A percentile compares a stretch with the other conserved stretches of the same genome.
Conservation (phyloP, 2,797 vertebrate genomes). For the Nannoperca obscura region DNA sequence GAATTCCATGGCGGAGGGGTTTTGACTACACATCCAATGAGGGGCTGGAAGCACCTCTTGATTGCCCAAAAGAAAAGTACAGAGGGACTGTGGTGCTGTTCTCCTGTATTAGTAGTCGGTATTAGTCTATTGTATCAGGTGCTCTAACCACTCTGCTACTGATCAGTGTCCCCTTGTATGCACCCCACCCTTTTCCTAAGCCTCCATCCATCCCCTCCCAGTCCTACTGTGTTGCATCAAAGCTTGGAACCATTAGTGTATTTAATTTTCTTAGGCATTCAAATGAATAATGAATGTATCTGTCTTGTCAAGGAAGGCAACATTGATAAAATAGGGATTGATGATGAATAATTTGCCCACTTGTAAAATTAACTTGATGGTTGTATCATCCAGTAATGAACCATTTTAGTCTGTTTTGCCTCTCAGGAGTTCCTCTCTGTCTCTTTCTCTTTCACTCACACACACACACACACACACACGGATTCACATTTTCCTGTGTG, state of each 20-base stretch:
- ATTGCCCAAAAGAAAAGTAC: not conserved
- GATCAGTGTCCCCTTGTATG: not conserved
- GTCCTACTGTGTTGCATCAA: conserved; percentile 13
- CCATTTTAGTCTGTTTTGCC: conserved; percentile 23
- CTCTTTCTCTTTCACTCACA: conserved; percentile 17
- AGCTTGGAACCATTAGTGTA: not conserved
- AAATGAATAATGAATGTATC: not conserved
- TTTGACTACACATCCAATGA: not conserved
- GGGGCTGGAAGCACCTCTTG: not conserved
- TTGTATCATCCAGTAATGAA: conserved; percentile 5
- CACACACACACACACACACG: conserved; percentile 15
- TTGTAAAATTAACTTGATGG: not conserved
- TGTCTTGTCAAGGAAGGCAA: not conserved
- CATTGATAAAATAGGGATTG: not conserved
- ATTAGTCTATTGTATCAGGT: no score
- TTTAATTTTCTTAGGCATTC: not conserved
- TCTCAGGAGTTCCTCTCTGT: conserved; percentile 14
- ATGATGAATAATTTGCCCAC: not conserved
- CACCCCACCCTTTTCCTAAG: conserved; percentile 17
- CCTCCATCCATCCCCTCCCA: conserved; percentile 13
- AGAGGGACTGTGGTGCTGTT: no score
- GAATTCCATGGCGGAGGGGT: conserved; percentile 7
- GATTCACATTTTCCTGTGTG: conserved; percentile 45
- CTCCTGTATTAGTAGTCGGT: no score
- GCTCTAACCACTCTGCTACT: no score